These are phyloP conservation scores for Lutraria lutraria DNA, from an alignment of 2,888 invertebrate genomes.

Conservation along the genomic window DNA sequence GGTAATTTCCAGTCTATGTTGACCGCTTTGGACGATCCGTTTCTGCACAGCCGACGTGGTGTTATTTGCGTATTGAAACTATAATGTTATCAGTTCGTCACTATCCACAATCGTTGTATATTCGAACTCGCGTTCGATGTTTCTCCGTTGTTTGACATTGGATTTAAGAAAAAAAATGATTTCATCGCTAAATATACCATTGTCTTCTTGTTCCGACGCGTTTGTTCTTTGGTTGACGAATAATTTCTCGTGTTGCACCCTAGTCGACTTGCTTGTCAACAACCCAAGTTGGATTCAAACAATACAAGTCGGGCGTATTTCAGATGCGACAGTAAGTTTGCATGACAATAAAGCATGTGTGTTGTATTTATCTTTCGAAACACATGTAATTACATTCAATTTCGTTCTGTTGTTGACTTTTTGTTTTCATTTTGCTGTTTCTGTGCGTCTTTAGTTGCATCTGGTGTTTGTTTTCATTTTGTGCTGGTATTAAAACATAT, in stretches of 20 bases:
- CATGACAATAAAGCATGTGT: neutral
- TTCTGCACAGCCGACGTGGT: neutral
- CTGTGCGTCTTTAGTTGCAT: neutral
- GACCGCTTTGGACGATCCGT: neutral
- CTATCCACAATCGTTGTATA: neutral
- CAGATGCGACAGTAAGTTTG: neutral
- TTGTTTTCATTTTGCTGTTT: neutral
- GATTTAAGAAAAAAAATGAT: neutral
- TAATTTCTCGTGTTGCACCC: neutral
- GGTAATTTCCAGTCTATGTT: neutral
- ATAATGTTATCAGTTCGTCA: neutral
- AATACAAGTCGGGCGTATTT: neutral
- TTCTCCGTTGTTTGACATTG: neutral
- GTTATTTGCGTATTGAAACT: neutral
- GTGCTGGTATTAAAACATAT: neutral
- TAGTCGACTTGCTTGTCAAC: neutral
- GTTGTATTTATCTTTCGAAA: neutral
- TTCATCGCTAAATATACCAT: neutral
- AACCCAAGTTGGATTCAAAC: neutral
- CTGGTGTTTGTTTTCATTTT: neutral
- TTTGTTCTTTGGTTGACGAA: neutral
- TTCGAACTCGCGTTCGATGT: neutral
- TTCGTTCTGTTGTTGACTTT: neutral
- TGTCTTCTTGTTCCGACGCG: neutral
- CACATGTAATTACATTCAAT: neutral